phyloP scores from a whole-genome alignment of 1,140 invertebrate genomes.

The Calephelis nemesis region DNA sequence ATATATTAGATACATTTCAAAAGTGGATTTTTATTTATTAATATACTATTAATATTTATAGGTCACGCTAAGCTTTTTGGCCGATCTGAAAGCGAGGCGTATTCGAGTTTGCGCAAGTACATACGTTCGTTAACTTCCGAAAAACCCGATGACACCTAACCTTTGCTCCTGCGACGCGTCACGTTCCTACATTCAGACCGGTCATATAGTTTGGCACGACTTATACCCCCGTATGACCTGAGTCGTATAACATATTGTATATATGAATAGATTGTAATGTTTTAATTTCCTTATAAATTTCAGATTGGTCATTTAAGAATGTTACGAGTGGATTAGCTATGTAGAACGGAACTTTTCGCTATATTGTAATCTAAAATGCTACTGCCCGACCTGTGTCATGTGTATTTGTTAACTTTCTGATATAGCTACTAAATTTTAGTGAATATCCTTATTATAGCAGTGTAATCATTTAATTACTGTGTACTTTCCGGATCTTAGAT shows the following conservation, averaged over 20 bases:
- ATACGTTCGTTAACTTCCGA: conserved; percentile 11
- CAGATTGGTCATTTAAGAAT: conserved; percentile 78
- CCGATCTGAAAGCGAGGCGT: conserved; percentile 16
- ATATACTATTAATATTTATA: conserved; percentile 9
- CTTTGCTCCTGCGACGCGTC: conserved; percentile 7
- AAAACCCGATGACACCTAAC: background rate
- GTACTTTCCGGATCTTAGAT: too few species aligned
- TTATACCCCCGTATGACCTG: conserved; percentile 14
- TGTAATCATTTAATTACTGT: too few species aligned
- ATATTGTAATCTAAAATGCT: background rate
- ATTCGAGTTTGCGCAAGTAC: conserved; percentile 17
- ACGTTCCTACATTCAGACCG: conserved; percentile 9
- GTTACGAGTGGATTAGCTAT: conserved; percentile 69
- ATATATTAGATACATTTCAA: conserved; percentile 6
- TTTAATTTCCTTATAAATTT: conserved; percentile 48
- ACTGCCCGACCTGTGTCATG: too few species aligned
- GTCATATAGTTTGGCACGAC: conserved; percentile 18
- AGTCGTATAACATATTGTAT: conserved; percentile 15
- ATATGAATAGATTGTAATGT: conserved; percentile 19
- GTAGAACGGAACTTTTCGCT: conserved; percentile 35
- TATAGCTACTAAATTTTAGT: too few species aligned
- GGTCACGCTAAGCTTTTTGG: conserved; percentile 17
- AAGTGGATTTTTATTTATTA: conserved; percentile 10
- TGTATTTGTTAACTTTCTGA: too few species aligned
- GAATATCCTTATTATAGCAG: too few species aligned